Percentiles rank a stretch among this genome's conserved stretches.
phyloP scores from a whole-genome alignment of 2,888 invertebrate species.

The Trichopoda pennipes region DNA sequence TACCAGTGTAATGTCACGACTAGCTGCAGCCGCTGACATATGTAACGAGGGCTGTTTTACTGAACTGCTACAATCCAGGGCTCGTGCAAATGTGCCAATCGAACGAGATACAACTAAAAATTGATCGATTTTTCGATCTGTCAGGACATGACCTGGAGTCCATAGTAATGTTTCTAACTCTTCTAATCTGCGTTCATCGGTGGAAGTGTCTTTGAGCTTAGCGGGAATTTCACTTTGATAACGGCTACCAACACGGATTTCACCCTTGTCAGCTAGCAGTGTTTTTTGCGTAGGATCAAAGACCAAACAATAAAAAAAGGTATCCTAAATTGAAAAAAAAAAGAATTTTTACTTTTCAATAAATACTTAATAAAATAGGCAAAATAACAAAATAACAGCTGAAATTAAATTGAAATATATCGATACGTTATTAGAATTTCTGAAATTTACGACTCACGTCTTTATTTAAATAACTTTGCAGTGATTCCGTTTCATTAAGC shows the following conservation, averaged over 20 bases:
- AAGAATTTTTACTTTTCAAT: neutral
- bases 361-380: neutral
- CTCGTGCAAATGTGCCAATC: conserved; percentile 99
- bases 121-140: conserved; percentile 98
- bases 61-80: conserved; percentile 98
- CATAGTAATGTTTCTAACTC: conserved; percentile 96
- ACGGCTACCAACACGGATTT: conserved; percentile 94
- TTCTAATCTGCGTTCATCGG: conserved; percentile 84
- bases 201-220: conserved; percentile 88
- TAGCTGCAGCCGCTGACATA: conserved; percentile 99
- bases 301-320: conserved; percentile 99
- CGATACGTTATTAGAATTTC: conserved; percentile 45
- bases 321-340: conserved; percentile 86
- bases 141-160: conserved; percentile 94
- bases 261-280: conserved; percentile 98
- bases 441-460: conserved; percentile 86
- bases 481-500: conserved; percentile 98
- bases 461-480: conserved; percentile 97
- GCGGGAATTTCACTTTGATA: conserved; percentile 97
- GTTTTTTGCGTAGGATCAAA: conserved; percentile 99
- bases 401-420: neutral
- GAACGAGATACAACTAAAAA: conserved; percentile 96
- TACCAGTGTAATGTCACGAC: conserved; percentile 96
- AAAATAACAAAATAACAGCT: neutral
- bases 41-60: conserved; percentile 99